Percentiles rank a stretch among this genome's conserved stretches.
Conservation (phyloP, 1,140 invertebrate species). For the Drosophila sturtevanti region DNA sequence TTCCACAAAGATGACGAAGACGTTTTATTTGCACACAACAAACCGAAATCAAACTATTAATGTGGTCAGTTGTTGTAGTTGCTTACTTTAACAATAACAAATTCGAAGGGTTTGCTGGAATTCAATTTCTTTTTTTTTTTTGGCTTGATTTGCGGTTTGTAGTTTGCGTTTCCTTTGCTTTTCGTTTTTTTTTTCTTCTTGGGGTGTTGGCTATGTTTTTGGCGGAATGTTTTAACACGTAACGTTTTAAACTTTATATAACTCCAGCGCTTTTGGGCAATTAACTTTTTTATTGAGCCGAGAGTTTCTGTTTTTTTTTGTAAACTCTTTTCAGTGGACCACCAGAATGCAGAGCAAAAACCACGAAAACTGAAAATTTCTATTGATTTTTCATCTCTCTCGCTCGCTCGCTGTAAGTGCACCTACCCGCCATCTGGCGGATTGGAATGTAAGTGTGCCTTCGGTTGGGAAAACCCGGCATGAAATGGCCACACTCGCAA, state of each 20-base stretch:
- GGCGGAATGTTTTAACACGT: slow-evolving; percentile 52
- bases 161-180: slow-evolving; percentile 28
- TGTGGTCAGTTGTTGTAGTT: slow-evolving; percentile 34
- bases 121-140: slow-evolving; percentile 26
- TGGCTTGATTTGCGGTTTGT: slow-evolving; percentile 41
- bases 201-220: slow-evolving; percentile 60
- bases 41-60: slow-evolving; percentile 50
- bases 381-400: slow-evolving; percentile 78
- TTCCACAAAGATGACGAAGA: slow-evolving; percentile 71
- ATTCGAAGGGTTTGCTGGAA: slow-evolving; percentile 47
- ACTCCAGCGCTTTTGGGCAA: slow-evolving; percentile 41
- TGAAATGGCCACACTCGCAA: slow-evolving; percentile 8
- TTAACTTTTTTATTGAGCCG: slow-evolving; percentile 22
- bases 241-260: slow-evolving; percentile 54
- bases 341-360: slow-evolving; percentile 60
- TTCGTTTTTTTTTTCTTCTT: slow-evolving; percentile 15
- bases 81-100: slow-evolving; percentile 11
- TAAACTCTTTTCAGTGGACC: slow-evolving; percentile 47
- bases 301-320: slow-evolving; percentile 38
- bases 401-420: slow-evolving; percentile 46
- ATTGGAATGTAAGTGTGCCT: slow-evolving; percentile 36
- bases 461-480: neutral
- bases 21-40: slow-evolving; percentile 61
- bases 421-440: slow-evolving; percentile 59
- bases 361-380: slow-evolving; percentile 74